Base-by-base conservation (phyloP, 1,140 invertebrate species). In the Leucophenga varia region DNA sequence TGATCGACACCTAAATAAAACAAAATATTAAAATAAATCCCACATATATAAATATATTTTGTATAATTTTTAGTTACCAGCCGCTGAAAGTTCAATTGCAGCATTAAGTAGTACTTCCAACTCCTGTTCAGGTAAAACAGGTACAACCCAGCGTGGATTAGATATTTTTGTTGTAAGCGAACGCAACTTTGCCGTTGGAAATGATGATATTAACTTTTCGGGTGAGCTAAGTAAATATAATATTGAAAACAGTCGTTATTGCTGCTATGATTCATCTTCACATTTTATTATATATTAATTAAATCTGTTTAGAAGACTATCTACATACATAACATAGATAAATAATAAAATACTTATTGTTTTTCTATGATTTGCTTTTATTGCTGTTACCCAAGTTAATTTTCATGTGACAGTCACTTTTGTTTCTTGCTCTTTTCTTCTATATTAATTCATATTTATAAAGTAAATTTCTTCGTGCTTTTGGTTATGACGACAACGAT, bases 91-190 rank as follows among this genome's bases (percentile, higher is more conserved):
- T 61, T 93, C 86, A 55, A 95, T 95, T 45, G 93, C 86, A 53
- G 91, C 91, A 77, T 93, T 86, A 39, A 98, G 78, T 39, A 97
- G 81, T 61, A 90, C 86, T 80, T 97, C 94, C 60, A 98, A 79
- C 77, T 98, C 94, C 78, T 95, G 93, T 64, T 95, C 93, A 5
- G 95, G 94, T 60, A 98, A 79, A 28, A 98, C 95, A 32, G 95
- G 95, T 16, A 98, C 94, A 41, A 98, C 92, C 95, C 95, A 98
- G 64, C 94, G 82, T 51, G 93, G 87, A 79, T 86, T 89, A 49
- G 88, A 89, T 73, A 98, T 95, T 84, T 97, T 97, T 77, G 96
- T 93, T 80, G 95, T 94, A 58, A 97, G 79, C 54, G 86, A 84
- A 45, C 86, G 85, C 63, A 97, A 79, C 77, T 95, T 93, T 38